Percentiles rank a stretch among this genome's conserved stretches.
These are phyloP conservation scores for Acholoe squamosa DNA, from an alignment of 2,888 invertebrate species.

Conservation along the genomic window DNA sequence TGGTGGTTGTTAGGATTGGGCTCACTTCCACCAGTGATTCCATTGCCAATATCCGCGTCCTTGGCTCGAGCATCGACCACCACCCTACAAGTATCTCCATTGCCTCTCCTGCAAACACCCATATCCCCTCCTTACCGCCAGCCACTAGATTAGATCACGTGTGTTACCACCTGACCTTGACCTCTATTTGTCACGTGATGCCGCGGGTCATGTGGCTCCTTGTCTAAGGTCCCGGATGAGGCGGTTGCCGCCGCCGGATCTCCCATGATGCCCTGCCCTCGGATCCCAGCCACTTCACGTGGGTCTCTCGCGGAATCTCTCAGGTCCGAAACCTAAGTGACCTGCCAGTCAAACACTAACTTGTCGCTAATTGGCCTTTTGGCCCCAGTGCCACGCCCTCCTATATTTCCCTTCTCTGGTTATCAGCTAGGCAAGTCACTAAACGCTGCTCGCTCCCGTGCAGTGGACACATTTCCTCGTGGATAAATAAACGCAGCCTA, in stretches of 20 bases:
- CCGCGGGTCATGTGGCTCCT: conserved; percentile 13
- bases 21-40: no score
- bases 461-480: neutral
- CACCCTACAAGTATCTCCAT: neutral
- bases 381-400: conserved; percentile 17
- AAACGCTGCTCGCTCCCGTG: neutral
- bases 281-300: neutral
- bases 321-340: neutral
- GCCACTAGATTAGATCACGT: conserved; percentile 42
- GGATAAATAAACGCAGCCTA: neutral
- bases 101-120: neutral
- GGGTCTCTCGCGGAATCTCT: conserved; percentile 9
- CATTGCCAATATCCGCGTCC: neutral
- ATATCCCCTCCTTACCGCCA: neutral
- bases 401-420: conserved; percentile 4
- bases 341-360: conserved; percentile 28
- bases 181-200: conserved; percentile 49
- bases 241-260: neutral
- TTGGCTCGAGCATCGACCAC: conserved; percentile 5
- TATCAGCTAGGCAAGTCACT: neutral
- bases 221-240: conserved; percentile 20
- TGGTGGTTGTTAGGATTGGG: no score
- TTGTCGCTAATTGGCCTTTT: conserved; percentile 38
- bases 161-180: conserved; percentile 32
- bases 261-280: conserved; percentile 39